Percentiles rank a stretch among this genome's conserved stretches.
phyloP scores from a whole-genome alignment of 2,113 vertebrate species.

The Glareola pratincola region DNA sequence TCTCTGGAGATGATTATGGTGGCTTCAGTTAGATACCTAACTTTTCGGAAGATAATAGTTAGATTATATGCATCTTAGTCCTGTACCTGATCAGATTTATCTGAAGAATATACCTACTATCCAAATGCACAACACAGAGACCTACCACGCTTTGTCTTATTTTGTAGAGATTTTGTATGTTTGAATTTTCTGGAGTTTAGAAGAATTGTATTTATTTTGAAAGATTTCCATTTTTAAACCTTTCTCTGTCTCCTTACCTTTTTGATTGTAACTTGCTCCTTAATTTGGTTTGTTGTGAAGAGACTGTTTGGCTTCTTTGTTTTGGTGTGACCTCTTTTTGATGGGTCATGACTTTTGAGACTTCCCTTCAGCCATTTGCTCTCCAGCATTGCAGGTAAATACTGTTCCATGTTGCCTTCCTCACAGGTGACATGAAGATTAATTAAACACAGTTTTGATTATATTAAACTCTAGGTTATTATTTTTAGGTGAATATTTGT shows the following conservation, averaged over 20 bases:
- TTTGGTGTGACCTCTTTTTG: not conserved
- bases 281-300: not conserved
- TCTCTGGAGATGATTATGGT: slow-evolving; percentile 24
- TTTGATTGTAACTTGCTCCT: not conserved
- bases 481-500: not conserved
- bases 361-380: not conserved
- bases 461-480: not conserved
- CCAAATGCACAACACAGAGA: not conserved
- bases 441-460: not conserved
- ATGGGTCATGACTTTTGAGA: not conserved
- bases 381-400: not conserved
- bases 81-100: not conserved
- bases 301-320: not conserved
- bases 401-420: not conserved
- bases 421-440: not conserved
- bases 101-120: not conserved
- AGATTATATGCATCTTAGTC: not conserved
- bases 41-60: not conserved
- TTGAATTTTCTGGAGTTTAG: not conserved
- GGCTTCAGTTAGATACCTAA: slow-evolving; percentile 4
- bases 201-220: not conserved
- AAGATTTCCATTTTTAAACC: not conserved
- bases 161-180: not conserved
- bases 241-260: not conserved
- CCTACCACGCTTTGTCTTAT: not conserved